Evolutionary conservation across 2,888 invertebrate species (phyloP).

Genomic region (Plemyria rubiginata): DNA sequence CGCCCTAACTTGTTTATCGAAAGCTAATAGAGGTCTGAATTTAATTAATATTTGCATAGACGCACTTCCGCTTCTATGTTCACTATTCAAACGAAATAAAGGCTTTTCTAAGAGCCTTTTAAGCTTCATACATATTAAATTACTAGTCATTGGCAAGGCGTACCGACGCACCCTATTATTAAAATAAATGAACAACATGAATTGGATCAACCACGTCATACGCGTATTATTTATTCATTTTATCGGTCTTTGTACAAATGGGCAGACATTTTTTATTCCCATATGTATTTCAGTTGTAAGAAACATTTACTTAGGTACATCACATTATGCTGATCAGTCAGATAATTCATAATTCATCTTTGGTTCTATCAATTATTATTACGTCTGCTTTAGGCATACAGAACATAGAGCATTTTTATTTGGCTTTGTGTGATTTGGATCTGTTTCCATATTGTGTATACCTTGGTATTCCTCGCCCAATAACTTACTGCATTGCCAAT

Average conservation of each 20-base stretch:
- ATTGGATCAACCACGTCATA: slow-evolving; percentile 2
- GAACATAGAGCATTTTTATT: no score
- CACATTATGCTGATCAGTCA: no score
- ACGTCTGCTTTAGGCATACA: no score
- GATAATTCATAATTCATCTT: no score
- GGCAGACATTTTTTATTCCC: slow-evolving; percentile 1
- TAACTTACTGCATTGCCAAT: no score
- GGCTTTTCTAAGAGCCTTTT: slow-evolving; percentile 7
- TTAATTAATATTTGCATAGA: slow-evolving; percentile 15
- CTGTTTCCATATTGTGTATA: no score
- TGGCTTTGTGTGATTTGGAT: no score
- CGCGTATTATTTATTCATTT: slow-evolving; percentile 12
- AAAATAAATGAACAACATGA: slow-evolving; percentile 12
- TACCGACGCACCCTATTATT: slow-evolving; percentile 5
- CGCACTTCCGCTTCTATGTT: slow-evolving; percentile 20
- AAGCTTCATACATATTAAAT: slow-evolving; percentile 22
- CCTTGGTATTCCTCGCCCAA: no score
- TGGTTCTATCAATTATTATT: no score
- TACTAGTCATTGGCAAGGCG: slow-evolving; percentile 13
- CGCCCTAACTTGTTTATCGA: slow-evolving; percentile 1
- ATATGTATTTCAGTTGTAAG: neutral
- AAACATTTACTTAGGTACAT: neutral
- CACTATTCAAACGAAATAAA: slow-evolving; percentile 18
- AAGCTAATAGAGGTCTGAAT: neutral
- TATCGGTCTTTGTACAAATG: slow-evolving; percentile 10